phyloP scores from a whole-genome alignment of 1,140 invertebrate species.

The Drosophila mojavensis region DNA sequence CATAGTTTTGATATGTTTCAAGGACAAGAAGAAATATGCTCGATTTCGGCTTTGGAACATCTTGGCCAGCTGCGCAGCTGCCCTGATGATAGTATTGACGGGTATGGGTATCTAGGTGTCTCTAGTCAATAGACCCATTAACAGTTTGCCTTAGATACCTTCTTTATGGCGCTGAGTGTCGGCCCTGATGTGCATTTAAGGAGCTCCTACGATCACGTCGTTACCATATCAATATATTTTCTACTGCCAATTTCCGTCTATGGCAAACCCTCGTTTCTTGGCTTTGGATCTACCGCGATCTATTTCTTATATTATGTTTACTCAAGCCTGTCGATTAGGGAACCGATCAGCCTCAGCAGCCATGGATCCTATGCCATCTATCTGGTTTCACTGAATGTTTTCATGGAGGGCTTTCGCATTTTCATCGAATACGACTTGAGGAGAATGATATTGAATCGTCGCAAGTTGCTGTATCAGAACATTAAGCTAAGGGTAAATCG shows the following conservation, averaged over 20 bases:
- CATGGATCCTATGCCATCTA: constrained; percentile 20
- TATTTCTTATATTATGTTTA: neutral
- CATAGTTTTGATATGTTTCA: constrained; percentile 11
- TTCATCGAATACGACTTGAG: constrained; percentile 21
- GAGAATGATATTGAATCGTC: constrained; percentile 20
- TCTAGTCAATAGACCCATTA: too few relatives aligned
- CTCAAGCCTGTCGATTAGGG: too few relatives aligned
- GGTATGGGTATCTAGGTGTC: constrained; percentile 15
- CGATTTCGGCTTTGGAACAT: constrained; percentile 5
- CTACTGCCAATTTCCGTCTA: constrained; percentile 36
- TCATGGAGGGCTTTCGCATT: neutral
- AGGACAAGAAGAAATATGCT: neutral
- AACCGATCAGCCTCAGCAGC: neutral
- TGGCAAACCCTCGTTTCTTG: constrained; percentile 22
- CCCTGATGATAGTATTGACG: neutral
- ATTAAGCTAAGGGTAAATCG: constrained; percentile 15
- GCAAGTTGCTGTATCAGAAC: constrained; percentile 29
- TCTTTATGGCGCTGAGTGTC: neutral
- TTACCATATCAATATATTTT: constrained; percentile 37
- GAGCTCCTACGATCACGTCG: constrained; percentile 42
- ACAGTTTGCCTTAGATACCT: constrained; percentile 7
- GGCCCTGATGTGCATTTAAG: neutral
- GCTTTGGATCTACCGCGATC: constrained; percentile 1
- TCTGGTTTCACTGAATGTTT: constrained; percentile 6
- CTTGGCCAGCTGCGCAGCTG: constrained; percentile 28